These are phyloP conservation scores for Gallirallus australis DNA, from an alignment of 2,797 vertebrate genomes.

Conservation along the genomic window DNA sequence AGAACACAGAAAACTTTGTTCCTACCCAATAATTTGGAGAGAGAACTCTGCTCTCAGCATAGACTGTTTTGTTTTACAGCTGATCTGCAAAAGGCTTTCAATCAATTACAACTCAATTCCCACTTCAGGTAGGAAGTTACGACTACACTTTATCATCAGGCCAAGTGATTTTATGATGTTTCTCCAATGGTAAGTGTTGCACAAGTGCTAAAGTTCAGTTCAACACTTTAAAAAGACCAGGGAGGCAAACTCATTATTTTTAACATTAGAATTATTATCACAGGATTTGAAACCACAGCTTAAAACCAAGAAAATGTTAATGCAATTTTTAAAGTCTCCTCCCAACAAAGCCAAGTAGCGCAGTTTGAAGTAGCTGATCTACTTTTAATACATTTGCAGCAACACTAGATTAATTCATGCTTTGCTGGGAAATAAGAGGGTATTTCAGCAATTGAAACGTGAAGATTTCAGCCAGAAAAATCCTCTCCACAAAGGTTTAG, in stretches of 20 bases:
- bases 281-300: background rate
- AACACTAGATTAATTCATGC: background rate
- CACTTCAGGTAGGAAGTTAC: background rate
- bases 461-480: background rate
- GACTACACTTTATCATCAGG: background rate
- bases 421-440: background rate
- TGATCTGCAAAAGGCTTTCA: background rate
- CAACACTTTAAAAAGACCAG: background rate
- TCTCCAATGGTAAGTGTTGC: background rate
- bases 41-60: background rate
- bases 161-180: background rate
- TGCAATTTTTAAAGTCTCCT: background rate
- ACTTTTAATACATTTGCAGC: background rate
- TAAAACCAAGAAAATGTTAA: background rate
- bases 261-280: background rate
- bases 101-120: background rate
- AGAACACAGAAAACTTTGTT: background rate
- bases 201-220: constrained; percentile 47
- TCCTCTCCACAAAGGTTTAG: background rate
- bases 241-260: background rate
- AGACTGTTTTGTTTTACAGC: background rate
- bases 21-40: background rate
- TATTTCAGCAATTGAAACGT: background rate
- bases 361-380: background rate
- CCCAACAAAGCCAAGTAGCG: background rate